Conservation (phyloP, 2,888 invertebrate species). For the Opisthograptis luteolata region DNA sequence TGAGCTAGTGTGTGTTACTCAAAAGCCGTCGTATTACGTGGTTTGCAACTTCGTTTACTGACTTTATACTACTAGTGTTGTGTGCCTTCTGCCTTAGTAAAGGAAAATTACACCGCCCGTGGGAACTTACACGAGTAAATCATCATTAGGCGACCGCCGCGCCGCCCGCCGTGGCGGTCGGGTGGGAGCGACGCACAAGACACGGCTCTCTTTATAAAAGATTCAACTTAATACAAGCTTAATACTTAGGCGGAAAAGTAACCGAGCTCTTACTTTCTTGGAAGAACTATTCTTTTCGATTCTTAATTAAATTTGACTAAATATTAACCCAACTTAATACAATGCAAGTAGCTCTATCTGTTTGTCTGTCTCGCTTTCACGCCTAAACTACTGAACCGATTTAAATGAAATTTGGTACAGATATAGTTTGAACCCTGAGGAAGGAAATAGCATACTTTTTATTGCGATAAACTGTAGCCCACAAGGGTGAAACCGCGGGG, state of each 20-base stretch:
- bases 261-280: constrained; percentile 44
- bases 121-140: constrained; percentile 73
- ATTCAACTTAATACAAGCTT: constrained; percentile 78
- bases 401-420: too few relatives aligned
- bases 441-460: too few relatives aligned
- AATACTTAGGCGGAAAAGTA: constrained; percentile 67
- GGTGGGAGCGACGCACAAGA: constrained; percentile 52
- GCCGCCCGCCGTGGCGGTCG: constrained; percentile 40
- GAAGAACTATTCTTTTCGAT: constrained; percentile 8
- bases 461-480: too few relatives aligned
- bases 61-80: constrained; percentile 14
- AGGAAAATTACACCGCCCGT: constrained; percentile 78
- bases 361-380: too few relatives aligned
- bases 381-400: too few relatives aligned
- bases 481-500: too few relatives aligned
- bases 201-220: constrained; percentile 78
- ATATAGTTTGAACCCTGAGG: too few relatives aligned
- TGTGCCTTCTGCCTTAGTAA: constrained; percentile 61
- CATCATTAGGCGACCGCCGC: constrained; percentile 70
- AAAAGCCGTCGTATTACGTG: background rate
- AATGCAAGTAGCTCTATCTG: too few relatives aligned
- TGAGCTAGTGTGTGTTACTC: constrained; percentile 11
- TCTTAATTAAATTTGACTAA: too few relatives aligned
- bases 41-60: constrained; percentile 21
- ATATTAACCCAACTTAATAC: too few relatives aligned